Evolutionary conservation across 53 echinoderm and acorn worm genomes (phyloP), one percentile per base, ranked within the genome.

Genomic region (Henricia sp.): DNA sequence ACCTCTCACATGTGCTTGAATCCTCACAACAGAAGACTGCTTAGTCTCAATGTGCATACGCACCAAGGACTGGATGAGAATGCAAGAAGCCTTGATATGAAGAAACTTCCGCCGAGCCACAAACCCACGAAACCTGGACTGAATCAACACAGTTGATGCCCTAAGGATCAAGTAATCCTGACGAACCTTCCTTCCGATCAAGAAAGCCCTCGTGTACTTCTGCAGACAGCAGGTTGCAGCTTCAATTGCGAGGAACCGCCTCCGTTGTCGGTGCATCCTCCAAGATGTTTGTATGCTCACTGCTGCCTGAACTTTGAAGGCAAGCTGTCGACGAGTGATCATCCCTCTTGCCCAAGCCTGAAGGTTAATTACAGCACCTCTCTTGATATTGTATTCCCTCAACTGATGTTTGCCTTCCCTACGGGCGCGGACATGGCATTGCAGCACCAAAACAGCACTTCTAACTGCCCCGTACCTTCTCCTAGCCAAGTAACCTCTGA

Each of bases 311-410:
- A 82, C 73, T 14, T 50, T 50, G 32, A 27, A 74, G 19, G 55
- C 58, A 3, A 96, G 42, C 27, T 72, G 42, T 26, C 52, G 66
- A 12, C 92, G 72, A 2, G 78, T 89, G 12, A 72, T 44, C 25
- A 84, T 66, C 23, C 90, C 91, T 41, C 99, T 70, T 5, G 68
- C 59, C 19, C 73, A 63, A 6, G 92, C 83, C 46, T 99, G 99
- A 1, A 99, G 46, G 1, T 82, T 88, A 23, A 99, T 92, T 51
- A 73, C 64, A 6, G 92, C 94, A 46, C 89, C 94, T 55, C 92
- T 83, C 82, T 65, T 84, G 6, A 88, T 77, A 56, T 88, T 86
- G 63, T 87, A 96, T 54, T 84, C 68, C 40, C 27, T 35, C 33
- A 80, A 51, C 60, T 68, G 82, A 2, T 72, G 27, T 34, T 67